Percentiles rank a stretch among this genome's conserved stretches.
phyloP scores from a whole-genome alignment of 1,140 invertebrate species.

The Spodoptera frugiperda region DNA sequence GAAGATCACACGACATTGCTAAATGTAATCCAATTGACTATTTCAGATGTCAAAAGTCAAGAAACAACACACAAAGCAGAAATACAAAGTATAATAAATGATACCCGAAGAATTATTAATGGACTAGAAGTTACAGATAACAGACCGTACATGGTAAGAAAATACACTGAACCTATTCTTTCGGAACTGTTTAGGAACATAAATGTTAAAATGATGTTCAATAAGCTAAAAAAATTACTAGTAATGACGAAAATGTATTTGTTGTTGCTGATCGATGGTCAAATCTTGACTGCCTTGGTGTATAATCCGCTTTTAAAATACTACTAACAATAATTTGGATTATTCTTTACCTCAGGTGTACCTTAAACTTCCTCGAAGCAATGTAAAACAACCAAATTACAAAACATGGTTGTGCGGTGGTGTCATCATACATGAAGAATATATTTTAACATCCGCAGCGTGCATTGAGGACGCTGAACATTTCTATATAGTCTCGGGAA shows the following conservation, averaged over 20 bases:
- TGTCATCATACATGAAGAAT: constrained; percentile 68
- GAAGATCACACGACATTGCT: not conserved
- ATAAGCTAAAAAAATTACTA: no score
- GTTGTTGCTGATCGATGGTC: no score
- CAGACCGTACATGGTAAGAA: constrained; percentile 75
- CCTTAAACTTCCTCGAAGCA: constrained; percentile 68
- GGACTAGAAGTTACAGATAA: constrained; percentile 69
- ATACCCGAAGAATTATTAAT: constrained; percentile 73
- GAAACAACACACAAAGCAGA: constrained; percentile 67
- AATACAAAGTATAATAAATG: constrained; percentile 61
- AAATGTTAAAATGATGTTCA: no score
- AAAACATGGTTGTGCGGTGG: constrained; percentile 74
- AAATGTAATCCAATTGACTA: not conserved
- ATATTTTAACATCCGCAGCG: constrained; percentile 72
- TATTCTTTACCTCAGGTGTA: constrained; percentile 62
- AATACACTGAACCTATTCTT: not conserved
- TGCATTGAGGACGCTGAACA: constrained; percentile 73
- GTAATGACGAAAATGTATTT: no score
- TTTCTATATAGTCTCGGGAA: constrained; percentile 74
- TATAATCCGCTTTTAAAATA: no score
- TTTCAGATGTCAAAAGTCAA: constrained; percentile 62
- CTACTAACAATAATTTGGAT: no score
- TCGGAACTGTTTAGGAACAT: no score
- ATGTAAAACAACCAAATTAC: constrained; percentile 66
- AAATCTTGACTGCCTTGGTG: no score